Base-by-base conservation (phyloP, 92 coral and sea anemone genomes). In the Bergia puertoricense region DNA sequence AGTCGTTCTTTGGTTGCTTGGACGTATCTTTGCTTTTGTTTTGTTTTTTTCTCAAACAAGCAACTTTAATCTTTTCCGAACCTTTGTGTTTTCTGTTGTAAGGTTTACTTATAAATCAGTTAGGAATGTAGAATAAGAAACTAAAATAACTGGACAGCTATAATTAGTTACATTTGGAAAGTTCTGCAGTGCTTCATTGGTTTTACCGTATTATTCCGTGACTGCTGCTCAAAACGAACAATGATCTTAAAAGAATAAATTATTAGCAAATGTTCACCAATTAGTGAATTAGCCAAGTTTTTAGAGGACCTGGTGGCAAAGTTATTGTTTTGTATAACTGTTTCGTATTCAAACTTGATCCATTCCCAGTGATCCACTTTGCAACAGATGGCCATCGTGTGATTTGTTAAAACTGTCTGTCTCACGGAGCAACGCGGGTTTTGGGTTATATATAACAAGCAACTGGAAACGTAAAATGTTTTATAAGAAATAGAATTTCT, bases 371-470 rank as follows among this genome's bases (percentile, higher is more conserved):
- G 39, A 84, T 36, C 41, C 39, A 44, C 68, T 71, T 71, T 46
- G 79, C 57, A 69, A 84, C 87, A 84, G 87, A 84, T 84, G 87
- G 67, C 13, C 45, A 38, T 3, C 5, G 67, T 69, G 38, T 23
- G 13, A 37, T 15, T 20, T 16, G 20, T 36, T 16, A 44, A 42
- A 45, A 14, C 40, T 38, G 11, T 4, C 57, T 42, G 6, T 42
- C 44, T 68, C 22, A 23, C 30, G 30, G 41, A 82, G 69, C 62
- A 37, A 15, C n/a, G 11, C 22, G 42, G 13, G 67, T 51, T n/a
- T 67, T 6, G 40, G 15, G 36, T 46, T 18, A 16, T 6, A 18
- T 54, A 13, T 13, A 13, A 54, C 0, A 11, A 65, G 15, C 30
- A 22, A 40, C 48, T 38, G 59, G 23, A 48, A 18, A 3, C 22